phyloP scores from a whole-genome alignment of 2,113 vertebrate genomes.

The Corythornis madagascariensis region DNA sequence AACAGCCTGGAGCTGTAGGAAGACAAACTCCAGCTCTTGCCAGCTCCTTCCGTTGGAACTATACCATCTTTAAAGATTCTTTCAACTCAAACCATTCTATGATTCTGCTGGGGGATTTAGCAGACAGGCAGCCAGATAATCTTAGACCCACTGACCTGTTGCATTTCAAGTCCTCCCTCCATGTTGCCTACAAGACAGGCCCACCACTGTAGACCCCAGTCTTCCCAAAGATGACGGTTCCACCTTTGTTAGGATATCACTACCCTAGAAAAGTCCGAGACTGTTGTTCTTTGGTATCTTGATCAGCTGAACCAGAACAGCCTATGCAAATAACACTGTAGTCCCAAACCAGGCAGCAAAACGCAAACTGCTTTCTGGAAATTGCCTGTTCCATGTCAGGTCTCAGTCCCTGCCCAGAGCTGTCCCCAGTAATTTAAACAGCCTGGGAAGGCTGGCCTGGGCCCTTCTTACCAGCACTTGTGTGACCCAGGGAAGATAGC shows the following conservation, averaged over 20 bases:
- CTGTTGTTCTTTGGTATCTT: not conserved
- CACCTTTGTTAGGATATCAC: not conserved
- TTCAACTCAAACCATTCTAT: no score
- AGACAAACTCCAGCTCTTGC: not conserved
- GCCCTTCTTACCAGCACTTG: fast-evolving
- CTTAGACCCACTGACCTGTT: not conserved
- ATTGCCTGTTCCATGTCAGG: not conserved
- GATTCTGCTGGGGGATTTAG: not conserved
- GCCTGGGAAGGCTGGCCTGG: not conserved
- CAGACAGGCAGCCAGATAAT: not conserved
- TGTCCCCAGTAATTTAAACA: not conserved
- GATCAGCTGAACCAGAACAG: not conserved
- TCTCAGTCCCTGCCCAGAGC: not conserved
- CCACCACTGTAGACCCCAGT: fast-evolving
- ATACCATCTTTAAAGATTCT: no score
- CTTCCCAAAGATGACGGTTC: not conserved
- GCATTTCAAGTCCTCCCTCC: not conserved
- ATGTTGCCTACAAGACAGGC: not conserved
- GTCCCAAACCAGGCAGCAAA: not conserved
- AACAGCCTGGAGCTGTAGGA: not conserved
- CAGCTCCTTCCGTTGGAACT: not conserved
- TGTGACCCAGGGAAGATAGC: not conserved
- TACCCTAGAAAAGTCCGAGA: not conserved
- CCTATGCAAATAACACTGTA: not conserved
- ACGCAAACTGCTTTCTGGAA: not conserved